Conservation (phyloP, 2,113 vertebrate genomes). For the Chaenocephalus aceratus region DNA sequence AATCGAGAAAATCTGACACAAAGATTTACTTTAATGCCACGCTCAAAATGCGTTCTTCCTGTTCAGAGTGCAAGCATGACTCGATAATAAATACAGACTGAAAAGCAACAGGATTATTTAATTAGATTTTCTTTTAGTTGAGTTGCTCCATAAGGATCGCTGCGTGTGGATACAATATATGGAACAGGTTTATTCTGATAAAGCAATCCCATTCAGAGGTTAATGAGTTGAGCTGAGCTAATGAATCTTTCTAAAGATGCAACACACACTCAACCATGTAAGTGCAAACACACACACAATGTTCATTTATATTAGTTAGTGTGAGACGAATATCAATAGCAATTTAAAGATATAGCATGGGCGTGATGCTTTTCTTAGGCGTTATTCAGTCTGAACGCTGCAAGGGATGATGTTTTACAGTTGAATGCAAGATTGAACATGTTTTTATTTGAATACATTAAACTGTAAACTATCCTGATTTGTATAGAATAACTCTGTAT, state of each 20-base stretch:
- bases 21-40: constrained; percentile 30
- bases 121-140: constrained; percentile 61
- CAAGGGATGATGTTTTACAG: constrained; percentile 44
- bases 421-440: constrained; percentile 27
- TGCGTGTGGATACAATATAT: constrained; percentile 41
- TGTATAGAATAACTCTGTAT: constrained; percentile 10
- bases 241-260: constrained; percentile 54
- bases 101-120: constrained; percentile 57
- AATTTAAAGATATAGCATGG: constrained; percentile 16
- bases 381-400: constrained; percentile 31
- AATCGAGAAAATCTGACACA: constrained; percentile 23
- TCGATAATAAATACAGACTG: constrained; percentile 35
- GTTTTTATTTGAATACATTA: constrained; percentile 27
- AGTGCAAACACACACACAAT: neutral
- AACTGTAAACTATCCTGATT: constrained; percentile 17
- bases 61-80: constrained; percentile 11
- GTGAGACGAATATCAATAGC: constrained; percentile 11
- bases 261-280: constrained; percentile 3
- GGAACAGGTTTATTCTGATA: constrained; percentile 42
- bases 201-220: constrained; percentile 51
- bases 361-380: constrained; percentile 32
- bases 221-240: constrained; percentile 62
- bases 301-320: constrained; percentile 4
- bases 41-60: constrained; percentile 28
- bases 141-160: constrained; percentile 49